phyloP scores from a whole-genome alignment of 2,888 invertebrate genomes.

The Drosophila pegasa region DNA sequence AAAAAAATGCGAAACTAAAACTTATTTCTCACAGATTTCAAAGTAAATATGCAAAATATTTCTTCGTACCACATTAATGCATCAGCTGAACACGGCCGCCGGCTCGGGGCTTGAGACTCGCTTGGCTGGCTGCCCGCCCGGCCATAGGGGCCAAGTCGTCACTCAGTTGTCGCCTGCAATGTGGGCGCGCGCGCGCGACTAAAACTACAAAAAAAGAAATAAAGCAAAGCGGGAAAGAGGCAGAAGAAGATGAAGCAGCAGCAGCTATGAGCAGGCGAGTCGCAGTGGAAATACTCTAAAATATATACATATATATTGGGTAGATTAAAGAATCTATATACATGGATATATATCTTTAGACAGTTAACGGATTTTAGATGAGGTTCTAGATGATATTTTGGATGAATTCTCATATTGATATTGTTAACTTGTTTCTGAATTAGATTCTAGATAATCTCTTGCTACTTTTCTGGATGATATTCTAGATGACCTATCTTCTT shows the following conservation, averaged over 20 bases:
- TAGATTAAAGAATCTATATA: too few relatives aligned
- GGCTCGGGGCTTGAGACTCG: constrained; percentile 34
- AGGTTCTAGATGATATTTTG: too few relatives aligned
- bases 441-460: too few relatives aligned
- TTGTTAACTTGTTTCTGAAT: too few relatives aligned
- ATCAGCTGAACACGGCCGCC: constrained; percentile 43
- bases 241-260: neutral
- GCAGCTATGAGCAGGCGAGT: neutral
- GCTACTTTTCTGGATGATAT: too few relatives aligned
- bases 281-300: neutral
- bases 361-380: too few relatives aligned
- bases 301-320: too few relatives aligned
- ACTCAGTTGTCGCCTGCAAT: constrained; percentile 57
- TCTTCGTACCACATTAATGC: constrained; percentile 76
- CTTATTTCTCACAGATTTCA: constrained; percentile 74
- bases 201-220: constrained; percentile 25
- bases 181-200: constrained; percentile 39
- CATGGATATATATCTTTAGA: too few relatives aligned
- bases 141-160: constrained; percentile 53
- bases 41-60: constrained; percentile 79
- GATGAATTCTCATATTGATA: too few relatives aligned
- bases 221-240: neutral
- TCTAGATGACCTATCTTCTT: too few relatives aligned
- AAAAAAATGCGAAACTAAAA: constrained; percentile 34
- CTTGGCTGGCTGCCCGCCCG: constrained; percentile 37